phyloP scores from a whole-genome alignment of 1,140 invertebrate species.

The Temnothorax curvispinosus region DNA sequence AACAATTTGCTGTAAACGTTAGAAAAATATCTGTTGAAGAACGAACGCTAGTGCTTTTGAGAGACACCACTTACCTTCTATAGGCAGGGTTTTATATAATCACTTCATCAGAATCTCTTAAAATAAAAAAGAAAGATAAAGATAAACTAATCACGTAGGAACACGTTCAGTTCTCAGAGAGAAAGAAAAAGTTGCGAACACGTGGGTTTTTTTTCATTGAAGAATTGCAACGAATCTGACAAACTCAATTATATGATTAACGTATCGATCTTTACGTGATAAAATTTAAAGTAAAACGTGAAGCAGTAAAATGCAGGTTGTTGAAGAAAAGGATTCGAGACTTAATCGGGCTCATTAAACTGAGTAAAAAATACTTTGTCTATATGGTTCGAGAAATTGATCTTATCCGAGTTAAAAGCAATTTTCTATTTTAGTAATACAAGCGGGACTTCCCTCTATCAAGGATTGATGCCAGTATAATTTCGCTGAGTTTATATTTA shows the following conservation, averaged over 20 bases:
- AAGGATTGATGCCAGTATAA: background rate
- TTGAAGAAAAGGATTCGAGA: constrained; percentile 11
- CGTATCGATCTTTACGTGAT: background rate
- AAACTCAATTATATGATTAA: background rate
- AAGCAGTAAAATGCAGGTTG: background rate
- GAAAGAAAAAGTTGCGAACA: constrained; percentile 32
- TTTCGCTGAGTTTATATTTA: background rate
- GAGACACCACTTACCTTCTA: background rate
- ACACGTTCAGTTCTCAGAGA: constrained; percentile 6
- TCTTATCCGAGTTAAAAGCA: background rate
- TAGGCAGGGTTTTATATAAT: background rate
- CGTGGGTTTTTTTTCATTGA: background rate
- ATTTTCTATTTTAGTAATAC: background rate
- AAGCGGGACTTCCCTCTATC: background rate
- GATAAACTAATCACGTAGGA: background rate
- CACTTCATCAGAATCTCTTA: background rate
- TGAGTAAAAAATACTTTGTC: constrained; percentile 17
- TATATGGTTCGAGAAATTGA: background rate
- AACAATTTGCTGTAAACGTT: background rate
- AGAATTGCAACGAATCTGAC: background rate
- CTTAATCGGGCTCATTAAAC: background rate
- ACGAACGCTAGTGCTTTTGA: background rate
- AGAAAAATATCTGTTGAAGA: background rate
- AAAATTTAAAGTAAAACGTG: background rate
- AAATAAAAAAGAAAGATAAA: background rate